Base-by-base conservation (phyloP, 37 sponge, comb jelly and placozoan species). In the Agelas oroides region DNA sequence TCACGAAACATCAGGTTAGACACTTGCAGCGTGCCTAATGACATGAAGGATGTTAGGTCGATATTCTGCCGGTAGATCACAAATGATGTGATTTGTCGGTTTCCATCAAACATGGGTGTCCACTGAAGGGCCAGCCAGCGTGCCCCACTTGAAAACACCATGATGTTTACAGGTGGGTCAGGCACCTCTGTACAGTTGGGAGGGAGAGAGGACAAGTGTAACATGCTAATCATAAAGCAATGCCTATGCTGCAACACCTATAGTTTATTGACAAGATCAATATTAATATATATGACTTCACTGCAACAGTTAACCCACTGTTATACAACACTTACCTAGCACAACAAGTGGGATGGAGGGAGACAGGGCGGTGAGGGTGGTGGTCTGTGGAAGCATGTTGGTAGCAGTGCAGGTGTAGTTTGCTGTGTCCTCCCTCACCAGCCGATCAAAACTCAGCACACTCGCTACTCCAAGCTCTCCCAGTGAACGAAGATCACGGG, bases 401-500 rank as follows among this genome's bases (percentile, higher is more conserved):
- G 17, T 71, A 19, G 76, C 89, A 21, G 55, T 70, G 80, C 93
- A 92, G 19, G 89, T 81, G 76, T 92, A 92, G 46, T 76, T 85
- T 23, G 52, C 93, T 53, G 93, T 92, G 79, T 88, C 93, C 55
- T 70, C 69, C 53, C 93, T 74, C 71, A 60, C 59, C 18, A 85
- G 31, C 13, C 56, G 17, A 25, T 65, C 34, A 24, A 92, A 79
- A 17, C 21, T 69, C 64, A 92, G 60, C 30, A 63, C 59, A 55
- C 85, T 76, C 40, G 84, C 85, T 23, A 75, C 53, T 18, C 76
- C 81, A 59, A 88, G 84, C 73, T 81, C 81, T 2, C 30, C 25
- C 23, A 60, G 71, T 37, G 15, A 18, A 27, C 20, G 63, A 41
- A 65, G n/a, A 17, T 61, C 54, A 12, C 33, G 38, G 13, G 16